Evolutionary conservation across 2,888 invertebrate genomes (phyloP), one percentile per base, ranked within the genome.

Genomic region (Cerastoderma edule): DNA sequence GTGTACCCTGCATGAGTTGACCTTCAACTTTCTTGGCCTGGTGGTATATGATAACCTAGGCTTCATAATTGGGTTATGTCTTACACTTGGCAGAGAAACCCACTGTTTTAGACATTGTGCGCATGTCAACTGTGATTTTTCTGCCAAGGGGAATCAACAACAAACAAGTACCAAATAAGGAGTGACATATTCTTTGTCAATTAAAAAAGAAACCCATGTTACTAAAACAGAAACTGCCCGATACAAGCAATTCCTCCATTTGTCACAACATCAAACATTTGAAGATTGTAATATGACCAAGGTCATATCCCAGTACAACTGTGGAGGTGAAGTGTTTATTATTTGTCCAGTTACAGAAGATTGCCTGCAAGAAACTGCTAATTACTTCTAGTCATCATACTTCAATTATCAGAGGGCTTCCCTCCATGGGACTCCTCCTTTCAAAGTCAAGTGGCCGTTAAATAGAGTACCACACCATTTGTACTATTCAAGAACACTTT

Each of bases 371-470:
- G 19, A 39, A 24, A 35, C n/a, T n/a, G 39, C 10, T 60, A 22
- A 60, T 60, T 39, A 60, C 39, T 24, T n/a, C 8, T n/a, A 39
- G 5, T 39, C 60, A 60, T 39, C 39, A 33, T 39, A 39, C 16
- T 39, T 33, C 35, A 60, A 60, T 60, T 39, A 60, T 39, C 39
- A 39, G 2, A 22, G 10, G 39, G 4, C 60, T 0, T 39, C 35
- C 24, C 60, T 24, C 35, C 16, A 35, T 27, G 27, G 39, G 39
- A 60, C 60, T 22, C 19, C 16, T 39, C 39, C 60, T 60, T 60
- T 39, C 24, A 60, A 39, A 60, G 33, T 60, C 60, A 39, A 60
- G 60, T 60, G 60, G 13, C 60, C 60, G 39, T n/a, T 39, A 39
- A 35, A 60, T 60, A 5, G 39, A 60, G 33, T 60, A n/a, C n/a